Conservation (phyloP, 2,888 invertebrate genomes). For the Hemistola chrysoprasaria region DNA sequence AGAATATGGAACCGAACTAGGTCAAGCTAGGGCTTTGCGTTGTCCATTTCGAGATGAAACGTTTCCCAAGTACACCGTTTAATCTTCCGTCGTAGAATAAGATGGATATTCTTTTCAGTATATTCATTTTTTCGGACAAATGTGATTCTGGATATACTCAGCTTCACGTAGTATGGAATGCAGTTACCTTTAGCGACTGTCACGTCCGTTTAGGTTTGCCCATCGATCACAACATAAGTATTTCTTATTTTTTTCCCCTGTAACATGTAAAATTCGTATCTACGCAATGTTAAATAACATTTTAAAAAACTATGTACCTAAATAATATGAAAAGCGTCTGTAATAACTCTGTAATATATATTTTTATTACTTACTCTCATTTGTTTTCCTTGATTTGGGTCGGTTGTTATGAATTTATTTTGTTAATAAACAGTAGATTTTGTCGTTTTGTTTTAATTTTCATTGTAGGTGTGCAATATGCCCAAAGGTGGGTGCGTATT, state of each 20-base stretch:
- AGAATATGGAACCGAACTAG: constrained; percentile 57
- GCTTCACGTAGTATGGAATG: constrained; percentile 70
- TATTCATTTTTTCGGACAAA: constrained; percentile 67
- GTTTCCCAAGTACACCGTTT: constrained; percentile 11
- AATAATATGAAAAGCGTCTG: constrained; percentile 30
- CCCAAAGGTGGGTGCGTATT: constrained; percentile 82
- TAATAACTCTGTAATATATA: constrained; percentile 46
- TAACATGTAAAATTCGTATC: too few species aligned
- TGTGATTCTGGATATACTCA: constrained; percentile 66
- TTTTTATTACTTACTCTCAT: constrained; percentile 25
- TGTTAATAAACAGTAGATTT: constrained; percentile 36
- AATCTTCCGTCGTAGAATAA: not conserved
- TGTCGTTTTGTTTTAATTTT: constrained; percentile 48
- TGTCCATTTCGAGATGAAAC: constrained; percentile 51
- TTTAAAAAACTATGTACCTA: too few species aligned
- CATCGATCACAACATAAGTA: constrained; percentile 13
- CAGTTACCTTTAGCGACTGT: constrained; percentile 52
- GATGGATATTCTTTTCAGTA: constrained; percentile 28
- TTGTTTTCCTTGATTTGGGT: constrained; percentile 26
- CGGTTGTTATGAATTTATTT: constrained; percentile 22
- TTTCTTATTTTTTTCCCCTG: too few species aligned
- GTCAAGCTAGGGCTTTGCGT: constrained; percentile 59
- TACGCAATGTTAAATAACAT: too few species aligned
- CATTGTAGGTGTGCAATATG: constrained; percentile 58
- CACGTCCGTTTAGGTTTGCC: constrained; percentile 49